Conservation (phyloP, 2,888 invertebrate species). For the Hydropsyche betteni region DNA sequence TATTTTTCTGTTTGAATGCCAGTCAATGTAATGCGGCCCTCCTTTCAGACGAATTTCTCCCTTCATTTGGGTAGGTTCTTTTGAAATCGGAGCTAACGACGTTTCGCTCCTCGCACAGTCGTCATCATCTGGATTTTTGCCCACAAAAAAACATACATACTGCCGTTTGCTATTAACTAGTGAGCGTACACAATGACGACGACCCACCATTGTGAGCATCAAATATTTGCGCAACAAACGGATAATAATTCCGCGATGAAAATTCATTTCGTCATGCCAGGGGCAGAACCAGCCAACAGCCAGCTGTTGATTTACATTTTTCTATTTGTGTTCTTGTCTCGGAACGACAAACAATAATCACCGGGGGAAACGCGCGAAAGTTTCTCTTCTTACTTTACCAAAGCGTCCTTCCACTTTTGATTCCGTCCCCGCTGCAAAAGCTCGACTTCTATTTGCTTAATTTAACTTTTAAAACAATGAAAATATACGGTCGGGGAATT, state of each 20-base stretch:
- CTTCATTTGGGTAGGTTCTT: conserved; percentile 28
- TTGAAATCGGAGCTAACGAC: conserved; percentile 34
- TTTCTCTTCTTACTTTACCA: conserved; percentile 28
- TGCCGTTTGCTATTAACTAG: conserved; percentile 5
- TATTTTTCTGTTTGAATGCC: conserved; percentile 37
- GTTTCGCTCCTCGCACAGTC: conserved; percentile 1
- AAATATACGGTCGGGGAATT: conserved; percentile 45
- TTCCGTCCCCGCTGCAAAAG: conserved; percentile 20
- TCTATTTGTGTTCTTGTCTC: conserved; percentile 26
- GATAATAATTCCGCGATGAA: conserved; percentile 19
- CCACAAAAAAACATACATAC: not conserved
- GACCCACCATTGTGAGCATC: not conserved
- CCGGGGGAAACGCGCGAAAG: conserved; percentile 29
- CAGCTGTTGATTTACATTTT: conserved; percentile 28
- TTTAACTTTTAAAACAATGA: conserved; percentile 46
- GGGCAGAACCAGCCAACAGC: not conserved
- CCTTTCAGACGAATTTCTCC: conserved; percentile 3
- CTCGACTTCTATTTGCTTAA: conserved; percentile 43
- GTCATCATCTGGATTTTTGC: not conserved
- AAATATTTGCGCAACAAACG: not conserved
- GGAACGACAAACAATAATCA: conserved; percentile 29
- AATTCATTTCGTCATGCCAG: not conserved
- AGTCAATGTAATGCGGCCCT: conserved; percentile 32
- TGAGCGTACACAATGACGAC: not conserved
- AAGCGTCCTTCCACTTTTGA: conserved; percentile 20